Evolutionary conservation across 2,797 vertebrate species (phyloP).

Genomic region (Anabacerthia variegaticeps): DNA sequence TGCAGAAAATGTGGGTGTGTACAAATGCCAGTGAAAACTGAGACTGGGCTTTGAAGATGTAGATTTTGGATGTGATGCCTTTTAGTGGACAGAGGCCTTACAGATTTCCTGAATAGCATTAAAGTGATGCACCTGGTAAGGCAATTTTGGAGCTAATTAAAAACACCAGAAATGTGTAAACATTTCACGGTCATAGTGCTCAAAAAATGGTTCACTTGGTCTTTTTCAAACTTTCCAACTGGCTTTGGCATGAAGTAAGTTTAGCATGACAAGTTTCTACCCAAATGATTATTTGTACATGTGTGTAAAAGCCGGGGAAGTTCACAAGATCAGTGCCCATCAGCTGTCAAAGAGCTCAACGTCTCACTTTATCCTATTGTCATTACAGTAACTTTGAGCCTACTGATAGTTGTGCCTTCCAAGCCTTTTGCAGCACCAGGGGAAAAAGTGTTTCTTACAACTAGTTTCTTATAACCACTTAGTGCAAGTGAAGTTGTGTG

Average conservation of each 20-base stretch:
- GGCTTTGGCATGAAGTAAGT: background rate
- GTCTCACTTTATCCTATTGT: background rate
- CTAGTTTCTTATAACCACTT: background rate
- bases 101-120: background rate
- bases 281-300: background rate
- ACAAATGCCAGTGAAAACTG: background rate
- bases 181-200: background rate
- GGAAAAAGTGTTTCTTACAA: background rate
- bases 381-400: background rate
- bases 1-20: background rate
- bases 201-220: background rate
- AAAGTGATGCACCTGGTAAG: background rate
- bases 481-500: background rate
- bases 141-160: background rate
- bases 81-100: background rate
- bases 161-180: background rate
- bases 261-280: background rate
- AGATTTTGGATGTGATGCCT: background rate
- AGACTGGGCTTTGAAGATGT: background rate
- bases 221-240: background rate
- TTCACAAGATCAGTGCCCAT: background rate
- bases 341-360: background rate
- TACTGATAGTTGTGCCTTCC: background rate
- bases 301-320: background rate
- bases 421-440: background rate